Percentiles rank a stretch among this genome's conserved stretches.
These are phyloP conservation scores for Plecotus auritus DNA, from an alignment of 2,113 vertebrate species.

Conservation along the genomic window DNA sequence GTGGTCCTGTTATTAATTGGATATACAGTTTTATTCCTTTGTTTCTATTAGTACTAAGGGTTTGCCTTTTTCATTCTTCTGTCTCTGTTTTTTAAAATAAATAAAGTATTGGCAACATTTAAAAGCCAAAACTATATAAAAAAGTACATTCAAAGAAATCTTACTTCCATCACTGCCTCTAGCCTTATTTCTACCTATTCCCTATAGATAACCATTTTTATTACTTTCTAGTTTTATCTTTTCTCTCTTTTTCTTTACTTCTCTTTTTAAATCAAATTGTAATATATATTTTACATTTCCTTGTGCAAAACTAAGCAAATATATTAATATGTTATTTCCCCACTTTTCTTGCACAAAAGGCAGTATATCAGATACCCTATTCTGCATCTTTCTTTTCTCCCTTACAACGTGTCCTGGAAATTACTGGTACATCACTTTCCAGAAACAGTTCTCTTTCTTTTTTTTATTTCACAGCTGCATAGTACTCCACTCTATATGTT, in stretches of 20 bases:
- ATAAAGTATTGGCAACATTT: neutral
- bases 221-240: neutral
- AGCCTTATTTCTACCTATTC: neutral
- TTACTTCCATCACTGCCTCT: neutral
- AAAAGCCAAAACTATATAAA: neutral
- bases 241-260: neutral
- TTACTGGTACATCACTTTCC: neutral
- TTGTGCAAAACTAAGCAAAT: neutral
- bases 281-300: neutral
- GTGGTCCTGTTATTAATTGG: neutral
- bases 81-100: neutral
- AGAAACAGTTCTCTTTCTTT: neutral
- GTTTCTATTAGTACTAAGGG: neutral
- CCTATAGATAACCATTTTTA: neutral
- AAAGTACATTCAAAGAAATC: neutral
- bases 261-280: neutral
- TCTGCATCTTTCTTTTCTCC: neutral
- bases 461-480: neutral
- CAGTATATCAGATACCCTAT: neutral
- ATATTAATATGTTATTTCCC: neutral
- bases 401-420: neutral
- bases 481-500: neutral
- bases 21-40: neutral
- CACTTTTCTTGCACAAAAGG: neutral
- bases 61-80: neutral